Evolutionary conservation across 1,140 invertebrate species (phyloP).

Genomic region (Plodia interpunctella): DNA sequence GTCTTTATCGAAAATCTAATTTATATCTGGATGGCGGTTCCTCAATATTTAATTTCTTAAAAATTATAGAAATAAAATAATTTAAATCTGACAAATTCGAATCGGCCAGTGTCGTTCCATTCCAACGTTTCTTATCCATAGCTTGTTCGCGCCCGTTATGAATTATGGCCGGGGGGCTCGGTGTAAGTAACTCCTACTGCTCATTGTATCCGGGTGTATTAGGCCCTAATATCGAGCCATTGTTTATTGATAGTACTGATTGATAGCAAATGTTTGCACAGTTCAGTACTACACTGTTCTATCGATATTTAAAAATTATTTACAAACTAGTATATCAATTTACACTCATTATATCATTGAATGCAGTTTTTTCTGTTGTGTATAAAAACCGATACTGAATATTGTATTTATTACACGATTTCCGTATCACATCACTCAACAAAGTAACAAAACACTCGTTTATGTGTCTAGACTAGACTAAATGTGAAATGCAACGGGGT

Average conservation of each 20-base stretch:
- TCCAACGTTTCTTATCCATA: slow-evolving; percentile 25
- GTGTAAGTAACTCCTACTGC: slow-evolving; percentile 30
- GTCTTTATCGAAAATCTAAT: no score
- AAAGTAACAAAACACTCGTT: background rate
- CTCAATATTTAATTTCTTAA: background rate
- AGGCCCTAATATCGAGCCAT: slow-evolving; percentile 26
- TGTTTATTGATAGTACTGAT: slow-evolving; percentile 32
- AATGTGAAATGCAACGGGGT: slow-evolving; percentile 14
- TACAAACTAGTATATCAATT: background rate
- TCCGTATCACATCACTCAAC: background rate
- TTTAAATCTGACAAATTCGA: background rate
- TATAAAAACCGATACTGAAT: no score
- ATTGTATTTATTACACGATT: no score
- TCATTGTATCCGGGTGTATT: slow-evolving; percentile 32
- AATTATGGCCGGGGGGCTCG: slow-evolving; percentile 25
- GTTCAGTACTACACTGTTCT: background rate
- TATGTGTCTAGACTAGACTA: slow-evolving; percentile 10
- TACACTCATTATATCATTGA: background rate
- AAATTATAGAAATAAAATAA: background rate
- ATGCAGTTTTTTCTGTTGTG: no score
- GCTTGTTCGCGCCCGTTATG: slow-evolving; percentile 27
- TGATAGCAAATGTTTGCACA: slow-evolving; percentile 7
- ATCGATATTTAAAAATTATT: slow-evolving; percentile 3
- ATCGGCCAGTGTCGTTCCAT: slow-evolving; percentile 20
- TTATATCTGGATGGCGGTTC: no score